Conservation (phyloP, 92 coral and sea anemone genomes). For the Muricea muricata region DNA sequence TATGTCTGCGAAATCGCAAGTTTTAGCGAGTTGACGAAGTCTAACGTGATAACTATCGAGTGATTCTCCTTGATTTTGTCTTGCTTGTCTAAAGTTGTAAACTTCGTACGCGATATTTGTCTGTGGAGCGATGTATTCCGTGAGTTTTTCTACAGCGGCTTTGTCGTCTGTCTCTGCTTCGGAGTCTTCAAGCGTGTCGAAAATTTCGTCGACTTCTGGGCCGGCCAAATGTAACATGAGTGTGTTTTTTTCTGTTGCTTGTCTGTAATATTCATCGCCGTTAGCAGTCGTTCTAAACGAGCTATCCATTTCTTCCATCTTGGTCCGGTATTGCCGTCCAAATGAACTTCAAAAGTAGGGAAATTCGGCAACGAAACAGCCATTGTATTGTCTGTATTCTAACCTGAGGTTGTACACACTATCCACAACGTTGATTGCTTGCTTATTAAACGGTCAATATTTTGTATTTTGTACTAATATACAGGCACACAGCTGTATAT, state of each 20-base stretch:
- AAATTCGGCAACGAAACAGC: slow-evolving; percentile 59
- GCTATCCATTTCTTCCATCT: slow-evolving; percentile 69
- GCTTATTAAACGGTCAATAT: neutral
- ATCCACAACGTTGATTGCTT: neutral
- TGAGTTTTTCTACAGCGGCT: slow-evolving; percentile 59
- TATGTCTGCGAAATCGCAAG: slow-evolving; percentile 51
- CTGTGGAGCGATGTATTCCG: slow-evolving; percentile 67
- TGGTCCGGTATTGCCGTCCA: slow-evolving; percentile 69
- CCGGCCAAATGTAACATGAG: slow-evolving; percentile 68
- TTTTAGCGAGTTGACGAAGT: slow-evolving; percentile 63
- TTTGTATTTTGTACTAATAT: neutral
- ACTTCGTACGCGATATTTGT: slow-evolving; percentile 66
- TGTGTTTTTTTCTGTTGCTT: slow-evolving; percentile 63
- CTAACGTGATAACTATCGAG: slow-evolving; percentile 66
- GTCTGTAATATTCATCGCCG: slow-evolving; percentile 59
- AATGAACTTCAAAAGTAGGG: slow-evolving; percentile 63
- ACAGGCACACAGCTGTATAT: neutral
- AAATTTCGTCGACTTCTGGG: slow-evolving; percentile 64
- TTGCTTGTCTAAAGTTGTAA: slow-evolving; percentile 65
- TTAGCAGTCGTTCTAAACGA: slow-evolving; percentile 56
- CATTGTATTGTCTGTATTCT: neutral
- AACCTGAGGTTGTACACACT: neutral
- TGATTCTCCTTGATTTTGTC: slow-evolving; percentile 71
- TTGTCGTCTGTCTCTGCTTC: slow-evolving; percentile 59
- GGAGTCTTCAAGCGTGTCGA: slow-evolving; percentile 63